Percentiles rank a stretch among this genome's conserved stretches.
These are phyloP conservation scores for Phylloscopus trochiloides DNA, from an alignment of 2,113 vertebrate genomes.

Conservation along the genomic window DNA sequence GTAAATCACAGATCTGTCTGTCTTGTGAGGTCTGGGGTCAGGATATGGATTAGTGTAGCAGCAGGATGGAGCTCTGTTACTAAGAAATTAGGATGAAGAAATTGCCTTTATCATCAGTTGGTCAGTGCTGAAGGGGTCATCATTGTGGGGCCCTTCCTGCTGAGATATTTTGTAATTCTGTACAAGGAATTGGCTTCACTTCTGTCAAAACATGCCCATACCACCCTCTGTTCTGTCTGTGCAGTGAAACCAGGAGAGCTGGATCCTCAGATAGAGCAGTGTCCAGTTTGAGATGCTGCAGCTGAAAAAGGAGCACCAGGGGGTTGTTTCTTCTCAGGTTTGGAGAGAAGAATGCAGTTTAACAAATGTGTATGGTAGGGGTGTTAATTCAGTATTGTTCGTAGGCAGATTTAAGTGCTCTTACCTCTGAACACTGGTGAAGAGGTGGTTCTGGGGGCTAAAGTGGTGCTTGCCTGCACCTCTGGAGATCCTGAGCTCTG, in stretches of 20 bases:
- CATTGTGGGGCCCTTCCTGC: rapidly evolving
- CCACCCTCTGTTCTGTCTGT: background rate
- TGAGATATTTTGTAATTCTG: background rate
- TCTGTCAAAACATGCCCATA: background rate
- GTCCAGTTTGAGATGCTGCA: background rate
- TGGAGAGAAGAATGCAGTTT: background rate
- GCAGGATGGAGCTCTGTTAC: background rate
- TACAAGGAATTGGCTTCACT: background rate
- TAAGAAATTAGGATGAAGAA: background rate
- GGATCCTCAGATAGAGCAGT: background rate
- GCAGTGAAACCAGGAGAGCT: background rate
- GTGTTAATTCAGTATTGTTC: background rate
- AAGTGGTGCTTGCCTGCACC: background rate
- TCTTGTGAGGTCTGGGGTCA: background rate
- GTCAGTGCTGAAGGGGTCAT: rapidly evolving
- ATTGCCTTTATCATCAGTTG: background rate
- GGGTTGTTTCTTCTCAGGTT: background rate
- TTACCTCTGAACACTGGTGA: background rate
- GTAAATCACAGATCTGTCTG: background rate
- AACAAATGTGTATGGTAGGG: background rate
- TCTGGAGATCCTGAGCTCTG: background rate
- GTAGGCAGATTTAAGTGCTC: background rate
- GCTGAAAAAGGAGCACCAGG: background rate
- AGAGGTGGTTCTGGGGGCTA: background rate
- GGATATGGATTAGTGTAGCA: background rate